phyloP scores from a whole-genome alignment of 2,888 invertebrate species.

The Heliconius charithonia region DNA sequence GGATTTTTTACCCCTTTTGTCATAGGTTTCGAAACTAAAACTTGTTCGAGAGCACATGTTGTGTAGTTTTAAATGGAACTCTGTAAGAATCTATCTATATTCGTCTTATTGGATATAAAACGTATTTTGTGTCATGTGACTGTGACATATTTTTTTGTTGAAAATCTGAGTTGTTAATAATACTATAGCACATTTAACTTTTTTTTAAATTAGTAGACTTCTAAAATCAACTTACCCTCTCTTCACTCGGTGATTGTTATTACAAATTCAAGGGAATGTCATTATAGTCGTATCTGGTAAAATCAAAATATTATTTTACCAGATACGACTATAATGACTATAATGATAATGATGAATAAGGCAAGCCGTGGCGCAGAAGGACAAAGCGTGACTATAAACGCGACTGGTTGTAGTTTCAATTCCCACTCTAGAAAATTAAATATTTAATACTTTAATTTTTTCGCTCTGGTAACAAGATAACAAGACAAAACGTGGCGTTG shows the following conservation, averaged over 20 bases:
- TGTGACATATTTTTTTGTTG: not conserved
- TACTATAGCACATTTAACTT: not conserved
- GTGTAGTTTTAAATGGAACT: constrained; percentile 40
- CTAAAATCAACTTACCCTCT: not conserved
- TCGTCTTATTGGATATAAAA: not conserved
- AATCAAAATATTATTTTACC: not conserved
- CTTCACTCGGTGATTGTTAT: not conserved
- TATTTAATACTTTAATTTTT: too few species aligned
- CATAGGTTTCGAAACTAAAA: constrained; percentile 40
- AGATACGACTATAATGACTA: not conserved
- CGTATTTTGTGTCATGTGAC: not conserved
- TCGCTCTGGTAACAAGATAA: too few species aligned
- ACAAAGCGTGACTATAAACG: too few species aligned
- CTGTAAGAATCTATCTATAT: not conserved
- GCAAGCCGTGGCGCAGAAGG: too few species aligned
- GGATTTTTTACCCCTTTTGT: constrained; percentile 52
- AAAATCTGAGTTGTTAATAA: too few species aligned
- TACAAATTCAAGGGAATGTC: not conserved
- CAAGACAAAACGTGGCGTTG: too few species aligned
- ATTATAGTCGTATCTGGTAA: too few species aligned
- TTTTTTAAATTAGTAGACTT: not conserved
- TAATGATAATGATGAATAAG: too few species aligned
- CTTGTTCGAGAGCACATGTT: constrained; percentile 41
- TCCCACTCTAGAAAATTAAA: too few species aligned
- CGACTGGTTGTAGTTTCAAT: too few species aligned